Evolutionary conservation across 1,140 invertebrate species (phyloP), one percentile per base, ranked within the genome.

Genomic region (Heliconius eleuchia): DNA sequence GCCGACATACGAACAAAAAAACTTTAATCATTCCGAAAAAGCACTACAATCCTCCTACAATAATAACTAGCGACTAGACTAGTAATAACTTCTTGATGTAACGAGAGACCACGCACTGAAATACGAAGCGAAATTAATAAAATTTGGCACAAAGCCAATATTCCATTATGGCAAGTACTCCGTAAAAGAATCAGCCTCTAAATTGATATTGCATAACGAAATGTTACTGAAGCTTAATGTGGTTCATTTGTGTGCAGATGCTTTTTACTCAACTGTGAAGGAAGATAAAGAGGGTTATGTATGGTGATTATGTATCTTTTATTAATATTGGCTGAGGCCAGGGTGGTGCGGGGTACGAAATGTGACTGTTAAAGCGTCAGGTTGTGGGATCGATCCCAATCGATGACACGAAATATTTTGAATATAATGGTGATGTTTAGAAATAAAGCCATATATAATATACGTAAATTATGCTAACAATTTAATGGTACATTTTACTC

Each of bases 111-210:
- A 66, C 60, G 60, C 60, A 66, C 60, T 66, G 60, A 66, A 66
- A 66, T n/a, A 66, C 60, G 60, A 66, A 66, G 60, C 23, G 60
- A 66, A 66, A 66, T 66, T 78, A 78, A 78, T 78, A 73, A 78
- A 78, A 78, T 50, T 73, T 78, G 76, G 76, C 46, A 55, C 60
- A 78, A 23, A 52, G 76, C 76, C 76, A 78, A 73, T 73, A 52
- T 57, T 78, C 76, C 71, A 78, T 73, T 73, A 78, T 78, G 71
- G 72, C 74, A 66, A 76, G 66, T 76, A 76, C 66, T 66, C 42
- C 66, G 71, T 60, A 71, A 76, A 76, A 76, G 74, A 76, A 76
- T 76, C 37, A 76, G 66, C 57, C 60, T 70, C 60, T 70, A 66
- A 76, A 76, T 76, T 76, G 74, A 76, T 76, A 76, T 76, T 66